Evolutionary conservation across 2,888 invertebrate species (phyloP).

Genomic region (Caenorhabditis panamensis): DNA sequence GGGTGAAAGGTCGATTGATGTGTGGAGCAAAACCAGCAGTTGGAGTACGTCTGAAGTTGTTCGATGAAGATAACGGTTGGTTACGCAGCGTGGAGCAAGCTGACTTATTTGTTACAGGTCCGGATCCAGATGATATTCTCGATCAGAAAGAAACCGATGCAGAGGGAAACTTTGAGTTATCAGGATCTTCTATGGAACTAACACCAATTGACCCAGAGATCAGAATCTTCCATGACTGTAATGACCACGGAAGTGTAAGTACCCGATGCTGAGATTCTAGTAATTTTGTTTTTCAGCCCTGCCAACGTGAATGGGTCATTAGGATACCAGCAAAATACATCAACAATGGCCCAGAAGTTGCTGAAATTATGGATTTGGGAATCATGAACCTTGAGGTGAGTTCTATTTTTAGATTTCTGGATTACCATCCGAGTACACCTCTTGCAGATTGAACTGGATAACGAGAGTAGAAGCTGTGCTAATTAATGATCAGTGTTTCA

Average conservation of each 20-base stretch:
- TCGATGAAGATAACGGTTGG: conserved; percentile 79
- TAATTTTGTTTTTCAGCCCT: conserved; percentile 66
- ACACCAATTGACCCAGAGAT: conserved; percentile 80
- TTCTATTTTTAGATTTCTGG: background rate
- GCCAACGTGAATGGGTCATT: conserved; percentile 80
- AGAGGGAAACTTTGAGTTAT: conserved; percentile 75
- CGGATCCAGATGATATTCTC: conserved; percentile 74
- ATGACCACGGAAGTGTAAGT: conserved; percentile 74
- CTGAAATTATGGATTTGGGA: conserved; percentile 71
- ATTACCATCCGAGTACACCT: background rate
- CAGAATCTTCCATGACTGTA: conserved; percentile 79
- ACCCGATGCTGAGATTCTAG: background rate
- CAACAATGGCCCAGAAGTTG: conserved; percentile 63
- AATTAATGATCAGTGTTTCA: conserved; percentile 42
- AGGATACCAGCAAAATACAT: conserved; percentile 80
- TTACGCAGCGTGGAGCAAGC: no score
- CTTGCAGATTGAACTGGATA: conserved; percentile 74
- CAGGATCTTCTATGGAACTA: conserved; percentile 77
- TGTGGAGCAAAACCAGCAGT: conserved; percentile 75
- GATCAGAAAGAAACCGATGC: conserved; percentile 65
- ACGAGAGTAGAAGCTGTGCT: conserved; percentile 73
- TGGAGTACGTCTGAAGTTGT: conserved; percentile 74
- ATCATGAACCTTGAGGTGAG: conserved; percentile 76
- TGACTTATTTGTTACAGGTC: no score
- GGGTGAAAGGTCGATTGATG: conserved; percentile 74